phyloP scores from a whole-genome alignment of 2,888 invertebrate genomes.

The Myopa testacea region DNA sequence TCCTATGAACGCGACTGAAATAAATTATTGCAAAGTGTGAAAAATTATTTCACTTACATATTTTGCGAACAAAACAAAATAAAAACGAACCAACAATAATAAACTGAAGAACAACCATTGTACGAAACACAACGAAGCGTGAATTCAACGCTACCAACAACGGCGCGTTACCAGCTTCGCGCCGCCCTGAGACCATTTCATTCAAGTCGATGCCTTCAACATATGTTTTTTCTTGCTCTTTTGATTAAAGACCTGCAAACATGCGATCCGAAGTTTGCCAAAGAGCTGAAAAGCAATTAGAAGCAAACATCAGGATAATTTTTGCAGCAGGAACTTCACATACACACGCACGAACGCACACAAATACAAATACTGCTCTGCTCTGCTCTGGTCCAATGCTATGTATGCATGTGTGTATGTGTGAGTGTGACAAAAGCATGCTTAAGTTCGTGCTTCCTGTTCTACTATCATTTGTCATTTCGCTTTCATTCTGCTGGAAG shows the following conservation, averaged over 20 bases:
- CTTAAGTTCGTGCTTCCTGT: constrained; percentile 21
- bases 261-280: constrained; percentile 22
- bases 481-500: not conserved
- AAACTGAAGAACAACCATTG: not conserved
- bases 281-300: constrained; percentile 20
- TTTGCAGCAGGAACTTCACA: constrained; percentile 1
- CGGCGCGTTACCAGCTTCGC: not conserved
- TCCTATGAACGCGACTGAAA: not conserved
- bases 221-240: not conserved
- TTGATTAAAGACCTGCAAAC: constrained; percentile 27
- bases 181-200: too few species aligned
- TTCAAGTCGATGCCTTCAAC: too few species aligned
- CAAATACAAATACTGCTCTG: not conserved
- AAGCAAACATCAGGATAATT: constrained; percentile 15
- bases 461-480: constrained; percentile 18
- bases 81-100: not conserved
- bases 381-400: not conserved
- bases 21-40: constrained; percentile 14
- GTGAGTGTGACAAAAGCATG: not conserved
- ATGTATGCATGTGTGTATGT: not conserved
- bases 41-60: not conserved
- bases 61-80: not conserved
- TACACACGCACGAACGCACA: not conserved
- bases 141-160: constrained; percentile 5
- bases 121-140: constrained; percentile 12